Conservation (phyloP, 1,140 invertebrate genomes). For the Trissolcus basalis region DNA sequence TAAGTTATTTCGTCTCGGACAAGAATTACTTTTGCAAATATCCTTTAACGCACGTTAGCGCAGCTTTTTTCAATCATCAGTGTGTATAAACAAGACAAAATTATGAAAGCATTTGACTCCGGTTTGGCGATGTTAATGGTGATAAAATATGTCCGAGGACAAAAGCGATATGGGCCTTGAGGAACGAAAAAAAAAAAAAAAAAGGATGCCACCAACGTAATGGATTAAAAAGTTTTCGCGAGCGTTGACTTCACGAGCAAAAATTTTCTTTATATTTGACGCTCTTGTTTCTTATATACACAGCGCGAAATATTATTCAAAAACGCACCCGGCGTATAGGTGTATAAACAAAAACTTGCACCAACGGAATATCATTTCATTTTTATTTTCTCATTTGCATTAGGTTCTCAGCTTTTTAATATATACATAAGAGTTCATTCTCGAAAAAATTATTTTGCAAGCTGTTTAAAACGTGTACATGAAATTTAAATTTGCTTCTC, state of each 20-base stretch:
- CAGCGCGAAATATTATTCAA: conserved; percentile 7
- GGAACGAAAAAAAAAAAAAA: background rate
- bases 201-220: background rate
- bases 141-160: too few relatives aligned
- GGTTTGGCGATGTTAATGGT: too few relatives aligned
- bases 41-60: too few relatives aligned
- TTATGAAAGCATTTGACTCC: too few relatives aligned
- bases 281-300: conserved; percentile 18
- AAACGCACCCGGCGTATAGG: conserved; percentile 11
- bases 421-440: conserved; percentile 23
- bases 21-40: too few relatives aligned
- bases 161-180: too few relatives aligned
- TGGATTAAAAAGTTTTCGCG: conserved; percentile 5
- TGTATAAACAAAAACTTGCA: conserved; percentile 28
- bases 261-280: conserved; percentile 27
- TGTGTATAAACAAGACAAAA: background rate
- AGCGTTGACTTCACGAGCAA: background rate
- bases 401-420: conserved; percentile 14
- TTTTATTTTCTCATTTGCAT: conserved; percentile 35
- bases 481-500: too few relatives aligned
- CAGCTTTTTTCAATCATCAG: too few relatives aligned
- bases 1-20: background rate
- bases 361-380: conserved; percentile 26
- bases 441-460: conserved; percentile 19
- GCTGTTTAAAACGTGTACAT: conserved; percentile 9